Percentiles rank a stretch among this genome's conserved stretches.
Conservation (phyloP, 2,113 vertebrate species). For the Laterallus jamaicensis region DNA sequence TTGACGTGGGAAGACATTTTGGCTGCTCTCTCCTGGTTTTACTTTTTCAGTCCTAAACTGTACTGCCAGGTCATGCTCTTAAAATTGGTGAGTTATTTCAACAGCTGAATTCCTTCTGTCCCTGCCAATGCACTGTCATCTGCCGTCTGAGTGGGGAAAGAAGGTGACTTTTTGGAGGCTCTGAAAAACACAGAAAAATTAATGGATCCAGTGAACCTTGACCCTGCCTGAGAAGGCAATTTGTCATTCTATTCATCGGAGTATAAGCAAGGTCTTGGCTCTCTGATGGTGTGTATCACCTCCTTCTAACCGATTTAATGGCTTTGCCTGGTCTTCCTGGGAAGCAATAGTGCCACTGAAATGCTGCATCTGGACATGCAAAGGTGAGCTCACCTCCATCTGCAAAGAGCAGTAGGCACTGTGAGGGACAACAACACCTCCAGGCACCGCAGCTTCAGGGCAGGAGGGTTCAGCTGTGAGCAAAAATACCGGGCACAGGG, state of each 20-base stretch:
- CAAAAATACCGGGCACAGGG: not conserved
- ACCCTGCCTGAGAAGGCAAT: not conserved
- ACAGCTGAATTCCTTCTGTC: not conserved
- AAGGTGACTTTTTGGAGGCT: not conserved
- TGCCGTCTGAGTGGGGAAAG: not conserved
- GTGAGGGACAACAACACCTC: not conserved
- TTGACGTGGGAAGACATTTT: not conserved
- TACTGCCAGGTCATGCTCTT: not conserved
- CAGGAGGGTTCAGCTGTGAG: not conserved
- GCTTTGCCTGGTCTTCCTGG: not conserved
- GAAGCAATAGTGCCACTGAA: not conserved
- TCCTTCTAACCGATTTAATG: not conserved
- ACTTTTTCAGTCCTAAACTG: not conserved
- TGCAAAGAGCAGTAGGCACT: not conserved
- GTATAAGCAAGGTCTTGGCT: not conserved
- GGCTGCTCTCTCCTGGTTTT: not conserved
- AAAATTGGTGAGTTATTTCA: conserved; percentile 9
- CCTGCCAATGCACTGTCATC: not conserved
- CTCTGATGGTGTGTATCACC: not conserved
- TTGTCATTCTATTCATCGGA: not conserved
- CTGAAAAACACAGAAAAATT: not conserved
- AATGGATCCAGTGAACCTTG: not conserved
- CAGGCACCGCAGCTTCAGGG: not conserved
- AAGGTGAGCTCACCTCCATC: not conserved
- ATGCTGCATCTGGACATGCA: not conserved